These are phyloP conservation scores for Ostrea edulis DNA, from an alignment of 1,140 invertebrate genomes.

Conservation along the genomic window DNA sequence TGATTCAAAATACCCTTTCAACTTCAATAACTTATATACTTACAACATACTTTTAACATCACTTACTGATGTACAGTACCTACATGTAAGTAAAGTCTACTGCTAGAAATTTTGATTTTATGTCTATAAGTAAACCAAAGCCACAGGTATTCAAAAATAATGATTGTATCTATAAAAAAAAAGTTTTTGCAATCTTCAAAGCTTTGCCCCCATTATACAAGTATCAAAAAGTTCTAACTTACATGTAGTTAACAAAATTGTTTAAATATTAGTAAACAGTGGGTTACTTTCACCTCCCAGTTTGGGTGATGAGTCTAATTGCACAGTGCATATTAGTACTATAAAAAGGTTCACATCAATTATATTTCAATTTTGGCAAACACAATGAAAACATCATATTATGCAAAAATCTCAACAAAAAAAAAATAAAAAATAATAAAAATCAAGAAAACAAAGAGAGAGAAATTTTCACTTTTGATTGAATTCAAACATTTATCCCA, in stretches of 20 bases:
- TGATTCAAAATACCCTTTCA: too few relatives aligned
- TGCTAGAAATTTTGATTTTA: too few relatives aligned
- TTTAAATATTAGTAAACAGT: not conserved
- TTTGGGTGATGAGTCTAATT: slow-evolving; percentile 10
- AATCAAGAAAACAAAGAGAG: too few relatives aligned
- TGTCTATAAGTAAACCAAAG: too few relatives aligned
- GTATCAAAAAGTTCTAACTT: not conserved
- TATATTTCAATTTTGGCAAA: slow-evolving; percentile 6
- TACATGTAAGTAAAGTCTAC: too few relatives aligned
- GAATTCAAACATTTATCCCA: not conserved
- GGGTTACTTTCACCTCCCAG: slow-evolving; percentile 1
- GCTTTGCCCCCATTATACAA: too few relatives aligned
- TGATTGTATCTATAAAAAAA: too few relatives aligned
- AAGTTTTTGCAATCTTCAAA: too few relatives aligned
- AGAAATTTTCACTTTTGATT: not conserved
- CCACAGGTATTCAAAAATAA: too few relatives aligned
- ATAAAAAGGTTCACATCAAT: slow-evolving; percentile 1
- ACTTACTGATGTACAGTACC: too few relatives aligned
- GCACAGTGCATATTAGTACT: slow-evolving; percentile 25
- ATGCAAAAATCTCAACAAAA: not conserved
- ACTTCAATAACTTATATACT: too few relatives aligned
- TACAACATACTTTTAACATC: too few relatives aligned
- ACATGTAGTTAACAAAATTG: not conserved
- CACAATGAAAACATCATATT: slow-evolving; percentile 10
- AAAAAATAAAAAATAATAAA: not conserved